Conservation (phyloP, 2,797 vertebrate species). For the Tokudaia muenninki region DNA sequence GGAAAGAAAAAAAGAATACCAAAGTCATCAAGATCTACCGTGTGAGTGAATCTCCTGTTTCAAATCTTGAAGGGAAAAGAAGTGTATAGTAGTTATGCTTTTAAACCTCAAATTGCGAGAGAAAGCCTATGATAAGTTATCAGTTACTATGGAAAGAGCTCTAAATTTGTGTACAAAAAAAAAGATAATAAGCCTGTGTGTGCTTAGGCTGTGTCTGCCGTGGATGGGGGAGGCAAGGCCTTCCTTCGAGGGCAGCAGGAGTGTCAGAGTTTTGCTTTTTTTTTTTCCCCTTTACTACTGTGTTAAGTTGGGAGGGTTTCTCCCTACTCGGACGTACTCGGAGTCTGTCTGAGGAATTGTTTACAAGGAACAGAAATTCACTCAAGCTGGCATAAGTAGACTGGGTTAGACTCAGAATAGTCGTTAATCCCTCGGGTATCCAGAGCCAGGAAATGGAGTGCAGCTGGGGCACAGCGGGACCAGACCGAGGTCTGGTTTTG, state of each 20-base stretch:
- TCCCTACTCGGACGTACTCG: rapidly evolving
- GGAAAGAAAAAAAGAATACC: background rate
- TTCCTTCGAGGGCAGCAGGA: background rate
- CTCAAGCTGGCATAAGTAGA: slow-evolving; percentile 38
- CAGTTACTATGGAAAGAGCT: background rate
- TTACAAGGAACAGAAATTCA: slow-evolving; percentile 69
- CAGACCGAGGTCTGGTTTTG: background rate
- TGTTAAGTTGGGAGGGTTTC: background rate
- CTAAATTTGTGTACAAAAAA: background rate
- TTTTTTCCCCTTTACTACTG: background rate
- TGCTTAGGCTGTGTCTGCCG: background rate
- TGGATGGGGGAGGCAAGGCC: background rate
- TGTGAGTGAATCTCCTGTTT: background rate
- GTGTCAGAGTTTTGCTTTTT: background rate
- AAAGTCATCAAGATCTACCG: background rate
- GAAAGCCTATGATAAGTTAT: background rate
- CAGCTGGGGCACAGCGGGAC: background rate
- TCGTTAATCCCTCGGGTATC: background rate
- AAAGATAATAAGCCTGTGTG: background rate
- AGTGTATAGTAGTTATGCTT: background rate
- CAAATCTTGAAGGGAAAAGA: slow-evolving; percentile 20
- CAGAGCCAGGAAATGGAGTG: slow-evolving; percentile 50
- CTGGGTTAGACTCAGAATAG: slow-evolving; percentile 5
- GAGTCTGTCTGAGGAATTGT: slow-evolving; percentile 41
- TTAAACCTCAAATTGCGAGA: background rate